phyloP scores from a whole-genome alignment of 2,797 vertebrate genomes.

The Pipistrellus nathusii region DNA sequence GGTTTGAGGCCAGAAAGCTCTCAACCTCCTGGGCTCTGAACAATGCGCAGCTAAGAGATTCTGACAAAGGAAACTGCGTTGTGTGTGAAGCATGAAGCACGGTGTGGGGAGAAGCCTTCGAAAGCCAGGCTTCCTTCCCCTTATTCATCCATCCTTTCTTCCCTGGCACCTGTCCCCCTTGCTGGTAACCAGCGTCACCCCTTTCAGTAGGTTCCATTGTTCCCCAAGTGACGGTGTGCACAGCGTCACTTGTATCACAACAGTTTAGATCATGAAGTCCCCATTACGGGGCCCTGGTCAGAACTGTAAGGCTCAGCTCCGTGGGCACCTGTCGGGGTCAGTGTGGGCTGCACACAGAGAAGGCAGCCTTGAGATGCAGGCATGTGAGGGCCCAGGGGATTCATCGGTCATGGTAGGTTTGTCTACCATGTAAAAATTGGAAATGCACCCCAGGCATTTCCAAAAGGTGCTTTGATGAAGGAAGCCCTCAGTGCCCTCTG shows the following conservation, averaged over 20 bases:
- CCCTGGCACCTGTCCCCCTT: neutral
- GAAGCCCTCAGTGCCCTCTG: neutral
- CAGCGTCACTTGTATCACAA: neutral
- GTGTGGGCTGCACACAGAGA: neutral
- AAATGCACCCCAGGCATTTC: slow-evolving; percentile 6
- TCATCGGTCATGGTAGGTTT: neutral
- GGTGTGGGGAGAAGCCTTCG: neutral
- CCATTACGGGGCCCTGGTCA: neutral
- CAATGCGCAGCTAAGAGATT: neutral
- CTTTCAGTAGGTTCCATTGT: neutral
- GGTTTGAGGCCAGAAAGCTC: neutral
- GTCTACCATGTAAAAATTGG: neutral
- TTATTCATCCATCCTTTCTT: neutral
- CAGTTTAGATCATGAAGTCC: neutral
- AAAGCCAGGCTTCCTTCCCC: neutral
- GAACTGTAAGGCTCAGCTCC: neutral
- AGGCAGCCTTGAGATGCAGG: neutral
- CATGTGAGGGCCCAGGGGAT: neutral
- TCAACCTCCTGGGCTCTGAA: neutral
- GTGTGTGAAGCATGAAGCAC: neutral
- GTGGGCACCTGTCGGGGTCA: neutral
- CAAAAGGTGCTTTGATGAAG: neutral
- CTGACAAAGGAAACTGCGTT: slow-evolving; percentile 43
- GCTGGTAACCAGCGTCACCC: neutral
- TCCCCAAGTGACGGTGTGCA: neutral